These are phyloP conservation scores for Argyrosomus regius DNA, from an alignment of 2,797 vertebrate species.

Conservation along the genomic window DNA sequence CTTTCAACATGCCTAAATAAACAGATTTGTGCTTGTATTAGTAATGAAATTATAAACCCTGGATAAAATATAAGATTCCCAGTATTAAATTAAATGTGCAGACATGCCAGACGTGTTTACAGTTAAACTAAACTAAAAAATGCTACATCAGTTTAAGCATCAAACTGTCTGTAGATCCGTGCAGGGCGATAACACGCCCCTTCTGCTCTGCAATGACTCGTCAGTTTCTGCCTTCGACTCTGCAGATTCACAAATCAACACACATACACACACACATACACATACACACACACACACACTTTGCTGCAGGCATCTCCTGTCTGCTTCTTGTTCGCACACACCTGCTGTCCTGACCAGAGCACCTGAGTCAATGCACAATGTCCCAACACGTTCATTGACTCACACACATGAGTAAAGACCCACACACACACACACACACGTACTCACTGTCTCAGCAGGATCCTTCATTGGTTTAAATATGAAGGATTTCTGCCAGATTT, in stretches of 20 bases:
- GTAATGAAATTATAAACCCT: not conserved
- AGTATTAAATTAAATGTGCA: not conserved
- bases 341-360: conserved; percentile 21
- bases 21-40: not conserved
- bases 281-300: conserved; percentile 9
- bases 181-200: conserved; percentile 8
- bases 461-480: conserved; percentile 16
- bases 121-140: not conserved
- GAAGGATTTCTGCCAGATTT: not conserved
- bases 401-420: too few relatives aligned
- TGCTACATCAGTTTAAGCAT: conserved; percentile 3
- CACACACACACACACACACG: not conserved
- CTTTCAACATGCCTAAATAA: not conserved
- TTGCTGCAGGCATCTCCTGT: conserved; percentile 47
- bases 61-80: not conserved
- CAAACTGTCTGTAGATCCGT: conserved; percentile 23
- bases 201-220: conserved; percentile 58
- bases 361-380: conserved; percentile 8
- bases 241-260: conserved; percentile 34
- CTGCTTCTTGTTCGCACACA: conserved; percentile 13
- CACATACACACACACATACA: conserved; percentile 23
- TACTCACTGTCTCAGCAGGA: not conserved
- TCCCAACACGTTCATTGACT: not conserved
- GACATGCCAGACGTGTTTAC: not conserved
- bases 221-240: conserved; percentile 65